Evolutionary conservation across 1,140 invertebrate species (phyloP).

Genomic region (Pseudomyrmex gracilis): DNA sequence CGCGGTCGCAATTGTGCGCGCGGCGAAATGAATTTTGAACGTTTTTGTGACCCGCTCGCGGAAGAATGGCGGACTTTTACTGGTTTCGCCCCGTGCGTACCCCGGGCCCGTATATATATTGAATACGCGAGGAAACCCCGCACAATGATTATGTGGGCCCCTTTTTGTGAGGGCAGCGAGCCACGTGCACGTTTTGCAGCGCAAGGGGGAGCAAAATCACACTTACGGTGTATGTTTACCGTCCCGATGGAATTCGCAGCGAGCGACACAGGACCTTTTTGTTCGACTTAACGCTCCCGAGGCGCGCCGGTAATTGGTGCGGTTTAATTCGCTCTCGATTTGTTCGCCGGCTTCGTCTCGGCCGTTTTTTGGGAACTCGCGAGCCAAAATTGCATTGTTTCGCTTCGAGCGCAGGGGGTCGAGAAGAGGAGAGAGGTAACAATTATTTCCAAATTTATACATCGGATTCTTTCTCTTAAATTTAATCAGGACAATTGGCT

Average conservation of each 20-base stretch:
- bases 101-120: slow-evolving; percentile 20
- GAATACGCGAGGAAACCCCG: slow-evolving; percentile 26
- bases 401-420: neutral
- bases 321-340: slow-evolving; percentile 39
- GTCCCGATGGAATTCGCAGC: slow-evolving; percentile 8
- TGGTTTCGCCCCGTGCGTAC: neutral
- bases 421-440: neutral
- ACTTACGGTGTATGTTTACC: slow-evolving; percentile 58
- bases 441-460: neutral
- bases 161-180: slow-evolving; percentile 30
- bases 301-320: neutral
- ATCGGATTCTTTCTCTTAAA: neutral
- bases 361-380: neutral
- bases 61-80: neutral
- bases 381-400: neutral
- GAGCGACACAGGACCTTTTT: slow-evolving; percentile 24
- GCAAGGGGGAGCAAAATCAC: slow-evolving; percentile 61
- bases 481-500: neutral
- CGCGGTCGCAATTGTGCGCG: neutral
- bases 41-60: neutral
- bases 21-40: neutral
- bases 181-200: slow-evolving; percentile 48
- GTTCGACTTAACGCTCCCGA: slow-evolving; percentile 19
- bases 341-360: neutral
- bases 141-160: slow-evolving; percentile 70